These are phyloP conservation scores for Cynoglossus semilaevis DNA, from an alignment of 2,113 vertebrate species.

Conservation along the genomic window DNA sequence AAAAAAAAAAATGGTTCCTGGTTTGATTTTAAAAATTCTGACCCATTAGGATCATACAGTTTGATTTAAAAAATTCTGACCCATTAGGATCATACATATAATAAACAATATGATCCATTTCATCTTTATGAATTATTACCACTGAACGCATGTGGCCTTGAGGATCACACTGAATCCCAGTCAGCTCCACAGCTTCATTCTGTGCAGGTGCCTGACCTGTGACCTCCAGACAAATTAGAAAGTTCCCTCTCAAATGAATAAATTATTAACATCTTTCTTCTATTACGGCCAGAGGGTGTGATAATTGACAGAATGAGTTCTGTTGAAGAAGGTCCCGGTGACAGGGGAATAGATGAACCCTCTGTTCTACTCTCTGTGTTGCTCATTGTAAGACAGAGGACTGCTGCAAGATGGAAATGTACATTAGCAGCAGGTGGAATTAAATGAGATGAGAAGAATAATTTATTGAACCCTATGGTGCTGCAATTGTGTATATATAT, in stretches of 20 bases:
- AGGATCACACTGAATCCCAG: conserved; percentile 3
- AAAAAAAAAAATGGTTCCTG: too few relatives aligned
- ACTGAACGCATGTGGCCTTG: conserved; percentile 12
- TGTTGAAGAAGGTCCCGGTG: conserved; percentile 11
- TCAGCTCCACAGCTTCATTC: conserved; percentile 8
- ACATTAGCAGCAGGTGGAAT: neutral
- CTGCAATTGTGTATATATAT: conserved; percentile 2
- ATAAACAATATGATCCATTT: too few relatives aligned
- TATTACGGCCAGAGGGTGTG: conserved; percentile 26
- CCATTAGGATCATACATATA: too few relatives aligned
- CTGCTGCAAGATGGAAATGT: neutral
- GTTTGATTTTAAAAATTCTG: too few relatives aligned
- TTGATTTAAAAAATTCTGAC: too few relatives aligned
- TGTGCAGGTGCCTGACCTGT: conserved; percentile 11
- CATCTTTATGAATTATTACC: too few relatives aligned
- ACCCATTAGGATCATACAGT: too few relatives aligned
- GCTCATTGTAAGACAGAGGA: neutral
- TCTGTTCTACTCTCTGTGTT: conserved; percentile 7
- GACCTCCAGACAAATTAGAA: conserved; percentile 29
- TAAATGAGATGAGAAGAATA: conserved; percentile 12
- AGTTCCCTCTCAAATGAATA: conserved; percentile 11
- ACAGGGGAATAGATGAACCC: conserved; percentile 22
- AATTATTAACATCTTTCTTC: conserved; percentile 34
- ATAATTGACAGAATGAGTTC: conserved; percentile 29
- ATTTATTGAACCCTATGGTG: neutral